Conservation (phyloP, 2,888 invertebrate species). For the Allygus modestus region DNA sequence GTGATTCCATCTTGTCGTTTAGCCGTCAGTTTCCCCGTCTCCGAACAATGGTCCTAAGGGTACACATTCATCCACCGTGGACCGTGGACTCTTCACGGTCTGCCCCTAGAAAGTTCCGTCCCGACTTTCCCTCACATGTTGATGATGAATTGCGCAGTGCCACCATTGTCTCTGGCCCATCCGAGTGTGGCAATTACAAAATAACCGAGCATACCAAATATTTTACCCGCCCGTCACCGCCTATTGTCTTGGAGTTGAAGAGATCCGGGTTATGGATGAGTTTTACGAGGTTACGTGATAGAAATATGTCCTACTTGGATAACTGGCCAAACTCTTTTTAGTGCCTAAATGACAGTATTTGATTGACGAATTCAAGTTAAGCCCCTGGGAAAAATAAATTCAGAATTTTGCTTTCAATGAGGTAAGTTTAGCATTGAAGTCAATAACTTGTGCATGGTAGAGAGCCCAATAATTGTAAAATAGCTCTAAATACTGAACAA, state of each 20-base stretch:
- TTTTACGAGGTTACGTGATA: too few species aligned
- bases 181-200: constrained; percentile 57
- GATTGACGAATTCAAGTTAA: too few species aligned
- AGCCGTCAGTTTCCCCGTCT: neutral
- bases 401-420: too few species aligned
- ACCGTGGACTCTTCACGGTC: neutral
- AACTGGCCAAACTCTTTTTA: too few species aligned
- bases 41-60: neutral
- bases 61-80: neutral
- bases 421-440: too few species aligned
- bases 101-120: constrained; percentile 40
- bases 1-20: neutral
- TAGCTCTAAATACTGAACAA: too few species aligned
- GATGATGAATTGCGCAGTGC: constrained; percentile 44
- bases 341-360: too few species aligned
- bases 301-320: neutral
- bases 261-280: neutral
- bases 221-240: constrained; percentile 17
- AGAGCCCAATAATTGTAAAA: too few species aligned
- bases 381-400: too few species aligned
- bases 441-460: too few species aligned
- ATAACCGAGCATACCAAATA: constrained; percentile 55
- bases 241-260: neutral
- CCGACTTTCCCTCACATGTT: constrained; percentile 18
- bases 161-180: constrained; percentile 48